Base-by-base conservation (phyloP, 1,140 invertebrate species). In the Drosophila bocqueti region DNA sequence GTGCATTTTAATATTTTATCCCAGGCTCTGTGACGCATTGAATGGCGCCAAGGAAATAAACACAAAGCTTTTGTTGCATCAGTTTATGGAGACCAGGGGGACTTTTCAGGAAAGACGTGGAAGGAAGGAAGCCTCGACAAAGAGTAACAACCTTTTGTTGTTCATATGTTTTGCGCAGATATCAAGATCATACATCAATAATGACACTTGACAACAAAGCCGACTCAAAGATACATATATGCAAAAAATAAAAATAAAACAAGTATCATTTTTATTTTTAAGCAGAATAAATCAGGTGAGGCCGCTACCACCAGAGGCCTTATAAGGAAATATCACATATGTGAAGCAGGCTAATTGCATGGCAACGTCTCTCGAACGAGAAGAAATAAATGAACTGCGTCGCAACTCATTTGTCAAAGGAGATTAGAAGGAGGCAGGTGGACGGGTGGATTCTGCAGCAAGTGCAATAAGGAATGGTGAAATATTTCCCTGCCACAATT, bases 171-270 rank as follows among this genome's bases (percentile, higher is more conserved):
- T 59, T 65, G 66, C 73, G 29, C 55, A 57, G 74, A 81, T 90
- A 90, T 89, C 85, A 80, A 91, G 85, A 90, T 85, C 85, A 79
- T 90, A 82, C 85, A 90, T 90, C 85, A 90, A 90, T 90, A 90
- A 90, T 81, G 82, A 82, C 85, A 77, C 62, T 71, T 85, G 81
- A 90, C 85, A 90, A 82, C 83, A 80, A 81, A 79, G 64, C 55
- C 45, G 64, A 47, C 78, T 81, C 73, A 42, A 54, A 69, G 45
- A 52, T 34, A 50, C 26, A 52, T 24, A 66, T 57, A 80, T 83
- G 80, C 57, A 76, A 83, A 71, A 46, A 24, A 46, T 15, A 68
- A 57, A 24, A 52, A 54, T 74, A 13, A 13, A 31, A 31, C 50
- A 61, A 68, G 57, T 59, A 36, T 46, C 58, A 79, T 71, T 50